phyloP scores from a whole-genome alignment of 2,797 vertebrate species.

The Hemitrygon akajei region DNA sequence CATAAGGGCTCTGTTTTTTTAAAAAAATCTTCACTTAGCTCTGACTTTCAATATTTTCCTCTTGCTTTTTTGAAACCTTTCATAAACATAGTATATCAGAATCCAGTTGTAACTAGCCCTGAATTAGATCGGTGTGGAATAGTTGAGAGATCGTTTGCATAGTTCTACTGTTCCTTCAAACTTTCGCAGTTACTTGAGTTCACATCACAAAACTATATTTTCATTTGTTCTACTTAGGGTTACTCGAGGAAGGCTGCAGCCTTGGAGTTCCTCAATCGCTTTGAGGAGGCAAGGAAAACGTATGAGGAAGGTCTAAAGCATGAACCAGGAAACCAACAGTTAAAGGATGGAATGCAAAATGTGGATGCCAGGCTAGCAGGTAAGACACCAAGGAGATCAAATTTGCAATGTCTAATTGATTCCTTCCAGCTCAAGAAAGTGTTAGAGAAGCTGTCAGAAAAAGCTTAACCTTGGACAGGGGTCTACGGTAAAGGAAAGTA shows the following conservation, averaged over 20 bases:
- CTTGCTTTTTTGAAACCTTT: too few relatives aligned
- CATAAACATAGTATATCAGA: too few relatives aligned
- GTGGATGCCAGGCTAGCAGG: slow-evolving; percentile 70
- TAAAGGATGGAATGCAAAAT: slow-evolving; percentile 74
- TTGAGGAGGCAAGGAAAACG: slow-evolving; percentile 80
- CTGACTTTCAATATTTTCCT: too few relatives aligned
- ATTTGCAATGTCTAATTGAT: background rate
- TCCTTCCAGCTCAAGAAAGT: background rate
- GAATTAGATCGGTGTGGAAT: background rate
- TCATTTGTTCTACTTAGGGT: slow-evolving; percentile 59
- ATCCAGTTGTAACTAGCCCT: background rate
- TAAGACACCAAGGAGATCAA: slow-evolving; percentile 41
- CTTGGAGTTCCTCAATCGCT: slow-evolving; percentile 78
- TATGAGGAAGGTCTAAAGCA: slow-evolving; percentile 82
- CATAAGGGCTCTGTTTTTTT: background rate
- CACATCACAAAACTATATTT: background rate
- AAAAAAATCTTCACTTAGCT: too few relatives aligned
- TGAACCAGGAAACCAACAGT: slow-evolving; percentile 70
- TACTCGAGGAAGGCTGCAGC: slow-evolving; percentile 89
- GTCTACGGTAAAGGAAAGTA: too few relatives aligned
- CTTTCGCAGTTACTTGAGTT: background rate
- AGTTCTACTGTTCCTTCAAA: background rate
- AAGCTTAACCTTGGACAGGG: too few relatives aligned
- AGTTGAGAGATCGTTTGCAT: background rate
- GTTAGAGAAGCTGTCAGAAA: background rate